Percentiles rank a stretch among this genome's conserved stretches.
phyloP scores from a whole-genome alignment of 2,888 invertebrate genomes.

The Gisinianus flammeolus region DNA sequence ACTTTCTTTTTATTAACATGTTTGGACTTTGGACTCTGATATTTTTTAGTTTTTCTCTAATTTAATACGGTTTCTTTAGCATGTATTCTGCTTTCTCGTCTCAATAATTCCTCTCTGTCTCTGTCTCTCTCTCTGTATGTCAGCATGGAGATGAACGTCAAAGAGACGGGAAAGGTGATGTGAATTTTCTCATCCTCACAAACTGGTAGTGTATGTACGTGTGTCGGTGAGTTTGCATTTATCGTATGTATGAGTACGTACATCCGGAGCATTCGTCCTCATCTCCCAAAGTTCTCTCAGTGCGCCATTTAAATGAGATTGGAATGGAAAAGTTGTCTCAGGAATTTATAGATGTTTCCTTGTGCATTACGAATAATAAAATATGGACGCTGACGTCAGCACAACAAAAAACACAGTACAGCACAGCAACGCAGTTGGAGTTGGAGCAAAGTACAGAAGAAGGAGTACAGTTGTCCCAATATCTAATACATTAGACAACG shows the following conservation, averaged over 20 bases:
- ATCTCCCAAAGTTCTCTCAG: neutral
- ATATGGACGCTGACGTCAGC: neutral
- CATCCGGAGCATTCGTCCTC: neutral
- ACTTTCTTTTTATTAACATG: no score
- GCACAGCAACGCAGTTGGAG: no score
- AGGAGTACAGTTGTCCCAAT: no score
- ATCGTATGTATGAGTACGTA: neutral
- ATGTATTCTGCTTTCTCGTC: no score
- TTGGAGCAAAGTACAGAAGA: no score
- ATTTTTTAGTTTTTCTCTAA: no score
- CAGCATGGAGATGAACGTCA: no score
- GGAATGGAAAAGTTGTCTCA: neutral
- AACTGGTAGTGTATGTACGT: neutral
- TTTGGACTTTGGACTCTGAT: no score
- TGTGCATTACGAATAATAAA: constrained; percentile 2
- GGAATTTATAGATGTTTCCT: neutral
- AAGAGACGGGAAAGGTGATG: neutral
- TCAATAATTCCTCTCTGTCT: no score
- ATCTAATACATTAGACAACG: neutral
- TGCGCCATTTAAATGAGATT: neutral
- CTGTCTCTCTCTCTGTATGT: no score
- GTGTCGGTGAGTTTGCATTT: neutral
- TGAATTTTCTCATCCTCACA: neutral
- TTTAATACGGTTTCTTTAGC: no score
- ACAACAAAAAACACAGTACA: no score